Conservation (phyloP, 2,797 vertebrate species). For the Podargus strigoides region DNA sequence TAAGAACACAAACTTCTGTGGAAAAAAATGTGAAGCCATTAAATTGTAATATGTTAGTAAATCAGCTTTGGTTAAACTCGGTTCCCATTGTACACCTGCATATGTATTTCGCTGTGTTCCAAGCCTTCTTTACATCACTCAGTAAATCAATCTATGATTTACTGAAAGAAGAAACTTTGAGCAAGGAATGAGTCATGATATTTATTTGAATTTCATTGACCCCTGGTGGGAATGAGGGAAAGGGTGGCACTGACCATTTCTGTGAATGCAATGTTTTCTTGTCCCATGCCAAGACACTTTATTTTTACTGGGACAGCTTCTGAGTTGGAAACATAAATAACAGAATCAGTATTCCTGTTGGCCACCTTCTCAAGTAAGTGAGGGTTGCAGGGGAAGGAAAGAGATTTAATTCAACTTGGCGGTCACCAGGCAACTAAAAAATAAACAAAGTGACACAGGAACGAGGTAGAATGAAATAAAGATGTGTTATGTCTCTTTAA, state of each 20-base stretch:
- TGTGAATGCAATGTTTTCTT: not conserved
- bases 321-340: conserved; percentile 23
- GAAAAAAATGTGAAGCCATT: not conserved
- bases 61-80: not conserved
- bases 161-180: not conserved
- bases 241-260: not conserved
- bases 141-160: conserved; percentile 43
- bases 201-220: conserved; percentile 53
- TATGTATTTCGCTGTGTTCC: not conserved
- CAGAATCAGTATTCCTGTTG: not conserved
- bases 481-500: not conserved
- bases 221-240: conserved; percentile 38
- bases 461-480: not conserved
- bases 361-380: not conserved
- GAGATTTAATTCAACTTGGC: not conserved
- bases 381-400: not conserved
- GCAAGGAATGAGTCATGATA: conserved; percentile 20
- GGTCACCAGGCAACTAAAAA: not conserved
- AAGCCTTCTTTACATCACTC: not conserved
- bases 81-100: conserved; percentile 7
- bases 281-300: not conserved
- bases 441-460: not conserved
- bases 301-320: conserved; percentile 25
- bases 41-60: conserved; percentile 8
- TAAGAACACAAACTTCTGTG: not conserved